Percentiles rank a stretch among this genome's conserved stretches.
Conservation (phyloP, 2,888 invertebrate genomes). For the Hoplodrina ambigua region DNA sequence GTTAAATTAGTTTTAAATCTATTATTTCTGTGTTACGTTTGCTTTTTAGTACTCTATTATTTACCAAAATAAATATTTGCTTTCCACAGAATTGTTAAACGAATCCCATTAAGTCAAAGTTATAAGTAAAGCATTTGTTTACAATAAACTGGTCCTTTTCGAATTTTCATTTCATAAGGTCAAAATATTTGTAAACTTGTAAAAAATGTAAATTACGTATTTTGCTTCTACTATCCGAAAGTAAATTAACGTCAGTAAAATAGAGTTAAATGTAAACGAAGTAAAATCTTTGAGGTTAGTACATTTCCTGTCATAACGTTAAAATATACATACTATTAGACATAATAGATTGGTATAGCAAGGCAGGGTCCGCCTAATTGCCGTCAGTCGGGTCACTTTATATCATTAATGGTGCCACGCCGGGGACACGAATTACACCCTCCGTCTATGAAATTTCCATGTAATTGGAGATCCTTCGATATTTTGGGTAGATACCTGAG, state of each 20-base stretch:
- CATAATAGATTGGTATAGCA: constrained; percentile 29
- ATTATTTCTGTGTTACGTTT: not conserved
- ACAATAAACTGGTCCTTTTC: not conserved
- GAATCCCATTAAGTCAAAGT: not conserved
- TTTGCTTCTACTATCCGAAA: too few relatives aligned
- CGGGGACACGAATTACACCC: constrained; percentile 65
- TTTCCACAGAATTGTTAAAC: not conserved
- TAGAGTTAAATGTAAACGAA: not conserved
- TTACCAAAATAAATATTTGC: not conserved
- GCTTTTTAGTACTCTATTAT: not conserved
- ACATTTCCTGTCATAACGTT: constrained; percentile 13
- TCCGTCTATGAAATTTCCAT: constrained; percentile 78
- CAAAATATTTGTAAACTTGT: not conserved
- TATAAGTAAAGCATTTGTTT: not conserved
- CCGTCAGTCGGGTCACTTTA: constrained; percentile 67
- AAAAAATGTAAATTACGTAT: not conserved
- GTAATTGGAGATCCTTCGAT: constrained; percentile 76
- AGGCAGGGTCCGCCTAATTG: constrained; percentile 54
- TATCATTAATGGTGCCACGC: constrained; percentile 72
- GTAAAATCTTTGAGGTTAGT: constrained; percentile 14
- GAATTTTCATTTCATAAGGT: not conserved
- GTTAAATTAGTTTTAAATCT: constrained; percentile 12
- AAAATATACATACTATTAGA: constrained; percentile 16
- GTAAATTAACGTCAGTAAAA: not conserved
- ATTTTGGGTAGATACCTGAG: constrained; percentile 53